These are phyloP conservation scores for Hedya salicella DNA, from an alignment of 2,888 invertebrate genomes.

Conservation along the genomic window DNA sequence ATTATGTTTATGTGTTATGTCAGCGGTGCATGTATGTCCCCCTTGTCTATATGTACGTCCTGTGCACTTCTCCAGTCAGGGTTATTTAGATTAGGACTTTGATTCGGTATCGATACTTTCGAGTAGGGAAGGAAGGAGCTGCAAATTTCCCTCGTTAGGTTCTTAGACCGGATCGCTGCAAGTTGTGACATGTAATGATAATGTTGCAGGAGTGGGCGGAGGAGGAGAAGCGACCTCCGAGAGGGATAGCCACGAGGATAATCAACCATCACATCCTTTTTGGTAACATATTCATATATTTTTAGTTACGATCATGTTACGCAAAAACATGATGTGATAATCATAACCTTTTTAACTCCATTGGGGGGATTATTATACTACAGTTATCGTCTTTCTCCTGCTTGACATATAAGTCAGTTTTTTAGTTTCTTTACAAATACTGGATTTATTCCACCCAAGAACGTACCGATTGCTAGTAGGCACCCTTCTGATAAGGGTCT, in stretches of 20 bases:
- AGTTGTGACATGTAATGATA: neutral
- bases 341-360: no score
- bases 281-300: conserved; percentile 61
- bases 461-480: no score
- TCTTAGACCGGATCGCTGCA: neutral
- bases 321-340: no score
- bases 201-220: conserved; percentile 80
- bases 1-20: conserved; percentile 24
- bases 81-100: neutral
- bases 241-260: conserved; percentile 83
- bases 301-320: neutral
- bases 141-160: neutral
- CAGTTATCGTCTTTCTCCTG: no score
- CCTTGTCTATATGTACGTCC: conserved; percentile 2
- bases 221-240: conserved; percentile 81
- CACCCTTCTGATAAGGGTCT: no score
- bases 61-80: neutral
- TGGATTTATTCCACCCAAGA: no score
- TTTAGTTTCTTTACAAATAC: no score
- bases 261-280: conserved; percentile 84
- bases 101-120: neutral
- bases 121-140: neutral
- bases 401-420: no score
- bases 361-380: no score
- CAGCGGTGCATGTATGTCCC: conserved; percentile 22